A percentile compares a stretch with the other conserved stretches of the same genome.
Conservation (phyloP, 2,888 invertebrate genomes). For the Sericinus montela region DNA sequence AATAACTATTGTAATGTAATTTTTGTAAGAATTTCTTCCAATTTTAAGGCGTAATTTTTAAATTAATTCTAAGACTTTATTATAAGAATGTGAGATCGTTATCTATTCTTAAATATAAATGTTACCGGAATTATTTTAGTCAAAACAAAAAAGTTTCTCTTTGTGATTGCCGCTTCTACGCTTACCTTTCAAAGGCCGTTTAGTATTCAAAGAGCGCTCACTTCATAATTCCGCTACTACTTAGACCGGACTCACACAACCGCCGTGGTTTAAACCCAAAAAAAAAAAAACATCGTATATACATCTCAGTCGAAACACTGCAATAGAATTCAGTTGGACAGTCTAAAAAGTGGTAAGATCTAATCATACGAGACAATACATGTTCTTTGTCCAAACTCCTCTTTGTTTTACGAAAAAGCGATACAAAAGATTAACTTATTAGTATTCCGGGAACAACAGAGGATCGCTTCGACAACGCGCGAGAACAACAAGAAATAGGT, state of each 20-base stretch:
- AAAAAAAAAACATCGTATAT: conserved; percentile 35
- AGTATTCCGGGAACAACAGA: conserved; percentile 61
- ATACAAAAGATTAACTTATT: conserved; percentile 78
- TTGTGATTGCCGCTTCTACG: conserved; percentile 16
- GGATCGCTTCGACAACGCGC: conserved; percentile 42
- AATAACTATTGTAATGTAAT: too few relatives aligned
- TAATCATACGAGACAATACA: conserved; percentile 37
- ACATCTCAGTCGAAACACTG: conserved; percentile 28
- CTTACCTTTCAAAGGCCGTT: conserved; percentile 45
- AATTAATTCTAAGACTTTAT: too few relatives aligned
- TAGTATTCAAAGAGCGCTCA: conserved; percentile 73
- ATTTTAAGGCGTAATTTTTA: too few relatives aligned
- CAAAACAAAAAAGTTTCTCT: conserved; percentile 11
- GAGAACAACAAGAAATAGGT: conserved; percentile 47
- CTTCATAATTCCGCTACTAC: conserved; percentile 72
- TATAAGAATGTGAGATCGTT: too few relatives aligned
- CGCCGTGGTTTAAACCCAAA: conserved; percentile 51
- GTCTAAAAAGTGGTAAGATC: conserved; percentile 37
- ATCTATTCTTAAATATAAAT: background rate
- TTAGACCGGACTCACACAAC: conserved; percentile 70
- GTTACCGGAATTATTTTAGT: conserved; percentile 10
- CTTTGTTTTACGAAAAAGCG: conserved; percentile 75
- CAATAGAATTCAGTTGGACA: conserved; percentile 22
- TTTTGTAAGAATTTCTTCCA: too few relatives aligned
- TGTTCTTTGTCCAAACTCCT: conserved; percentile 67